Base-by-base conservation (phyloP, 1,140 invertebrate species). In the Achroia grisella region DNA sequence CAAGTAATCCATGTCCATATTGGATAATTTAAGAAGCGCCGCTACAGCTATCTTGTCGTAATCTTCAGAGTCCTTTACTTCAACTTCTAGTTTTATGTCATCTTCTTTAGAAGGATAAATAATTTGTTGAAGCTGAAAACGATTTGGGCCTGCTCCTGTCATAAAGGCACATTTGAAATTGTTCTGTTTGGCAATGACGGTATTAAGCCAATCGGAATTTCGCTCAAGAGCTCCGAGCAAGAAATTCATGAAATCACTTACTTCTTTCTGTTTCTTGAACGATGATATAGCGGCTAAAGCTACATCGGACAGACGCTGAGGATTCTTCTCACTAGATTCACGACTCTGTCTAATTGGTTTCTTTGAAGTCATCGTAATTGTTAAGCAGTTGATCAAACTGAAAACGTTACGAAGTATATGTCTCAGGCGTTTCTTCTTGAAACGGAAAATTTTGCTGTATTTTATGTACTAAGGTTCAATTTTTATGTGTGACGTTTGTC, bases 21-120 rank as follows among this genome's bases (percentile, higher is more conserved):
- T 80, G 2, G 34, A 52, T 6, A 83, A 46, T 53, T 72, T 73
- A 1, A 80, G 14, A 10, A 80, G 39, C 23, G 71, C 76, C 0
- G 71, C 73, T 8, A 83, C 62, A 3, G 76, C 76, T 30, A 80
- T 52, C 60, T 83, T 83, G 39, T 83, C 79, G 50, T 75, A 53
- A 52, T 83, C 79, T 45, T 80, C 79, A 0, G 72, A 75, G 8
- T 80, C 71, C 43, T 57, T 69, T 0, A 67, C 41, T 44, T 80
- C 76, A 0, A 83, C 74, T 64, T 80, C 69, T 0, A 83, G 43
- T 44, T 66, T 70, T 2, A 77, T 45, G 42, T 67, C 55, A 14
- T 62, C 40, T 6, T 67, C 61, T 32, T 43, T 44, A 10, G 52
- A 53, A 5, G 79, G 79, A 39, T 83, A 83, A 14, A 83, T 77